Conservation (phyloP, 2,888 invertebrate genomes). For the Euphydryas editha region DNA sequence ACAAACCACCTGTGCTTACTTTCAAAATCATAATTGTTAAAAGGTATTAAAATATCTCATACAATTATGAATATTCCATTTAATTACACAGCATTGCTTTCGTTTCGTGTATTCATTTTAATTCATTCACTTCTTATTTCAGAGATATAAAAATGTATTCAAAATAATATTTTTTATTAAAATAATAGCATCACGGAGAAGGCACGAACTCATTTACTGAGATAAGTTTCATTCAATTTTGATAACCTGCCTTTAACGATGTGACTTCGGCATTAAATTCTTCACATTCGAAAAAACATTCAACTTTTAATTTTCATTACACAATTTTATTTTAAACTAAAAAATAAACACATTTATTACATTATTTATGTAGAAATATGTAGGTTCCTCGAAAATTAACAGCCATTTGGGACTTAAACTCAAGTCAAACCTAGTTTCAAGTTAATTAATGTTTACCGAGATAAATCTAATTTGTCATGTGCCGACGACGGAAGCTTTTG, state of each 20-base stretch:
- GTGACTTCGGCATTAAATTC: not conserved
- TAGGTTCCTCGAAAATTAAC: conserved; percentile 13
- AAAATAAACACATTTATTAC: no score
- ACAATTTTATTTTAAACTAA: not conserved
- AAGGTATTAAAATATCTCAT: no score
- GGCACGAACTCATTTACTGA: not conserved
- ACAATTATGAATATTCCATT: no score
- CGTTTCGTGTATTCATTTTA: no score
- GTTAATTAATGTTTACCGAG: conserved; percentile 31
- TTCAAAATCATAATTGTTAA: no score
- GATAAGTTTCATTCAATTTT: not conserved
- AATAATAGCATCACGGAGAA: not conserved
- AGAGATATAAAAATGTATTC: no score
- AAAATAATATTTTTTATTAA: not conserved
- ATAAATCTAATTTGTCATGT: conserved; percentile 30
- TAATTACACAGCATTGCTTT: no score
- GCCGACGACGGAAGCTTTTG: conserved; percentile 14
- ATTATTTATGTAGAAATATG: conserved; percentile 23
- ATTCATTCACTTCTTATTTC: no score
- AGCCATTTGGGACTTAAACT: conserved; percentile 16
- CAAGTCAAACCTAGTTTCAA: conserved; percentile 19
- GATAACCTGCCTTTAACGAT: not conserved
- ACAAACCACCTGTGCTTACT: no score
- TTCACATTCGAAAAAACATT: not conserved
- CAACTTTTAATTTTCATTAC: no score